Evolutionary conservation across 2,888 invertebrate genomes (phyloP), one percentile per base, ranked within the genome.

Genomic region (Sinelater perroti): DNA sequence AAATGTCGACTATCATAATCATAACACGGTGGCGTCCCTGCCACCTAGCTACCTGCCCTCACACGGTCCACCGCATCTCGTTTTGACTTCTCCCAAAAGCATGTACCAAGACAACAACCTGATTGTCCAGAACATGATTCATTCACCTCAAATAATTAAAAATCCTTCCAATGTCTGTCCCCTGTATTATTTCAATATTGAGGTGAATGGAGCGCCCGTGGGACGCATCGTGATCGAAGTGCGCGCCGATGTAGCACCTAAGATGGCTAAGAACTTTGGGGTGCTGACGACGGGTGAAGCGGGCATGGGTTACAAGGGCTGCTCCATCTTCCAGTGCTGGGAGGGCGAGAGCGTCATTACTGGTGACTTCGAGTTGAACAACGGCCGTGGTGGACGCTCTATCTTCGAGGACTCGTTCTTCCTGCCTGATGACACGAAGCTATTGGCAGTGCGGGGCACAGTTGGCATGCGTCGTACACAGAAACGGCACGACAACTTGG

Each of bases 401-500:
- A 88, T 88, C 61, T 89, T 87, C 77, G 89, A 89, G 70, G 89
- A 89, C 65, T 85, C 87, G 18, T 89, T 85, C 75, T 91, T 91
- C 75, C 85, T 89, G 84, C 91, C 91, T 24, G 91, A 91, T 75
- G 89, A 91, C 70, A 90, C 91, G 14, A 88, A 88, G 71, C 83
- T 91, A 70, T 82, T 86, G 63, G 89, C 90, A 3, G 85, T 87
- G 10, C 82, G 91, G 31, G 91, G 91, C 28, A 87, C 90, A 8
- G 90, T 91, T 5, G 91, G 91, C 50, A 91, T 92, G 91, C 81
- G 91, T 7, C 83, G 91, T 35, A 89, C 90, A 55, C 90, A 91
- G 74, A 89, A 88, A 75, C 84, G 90, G 18, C 90, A 89, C 79
- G 90, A 91, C 75, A 89, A 88, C 69, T 80, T 87, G 67, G 90